A percentile compares a stretch with the other conserved stretches of the same genome.
These are phyloP conservation scores for Sinopyrophorus schimmeli DNA, from an alignment of 2,888 invertebrate species.

Conservation along the genomic window DNA sequence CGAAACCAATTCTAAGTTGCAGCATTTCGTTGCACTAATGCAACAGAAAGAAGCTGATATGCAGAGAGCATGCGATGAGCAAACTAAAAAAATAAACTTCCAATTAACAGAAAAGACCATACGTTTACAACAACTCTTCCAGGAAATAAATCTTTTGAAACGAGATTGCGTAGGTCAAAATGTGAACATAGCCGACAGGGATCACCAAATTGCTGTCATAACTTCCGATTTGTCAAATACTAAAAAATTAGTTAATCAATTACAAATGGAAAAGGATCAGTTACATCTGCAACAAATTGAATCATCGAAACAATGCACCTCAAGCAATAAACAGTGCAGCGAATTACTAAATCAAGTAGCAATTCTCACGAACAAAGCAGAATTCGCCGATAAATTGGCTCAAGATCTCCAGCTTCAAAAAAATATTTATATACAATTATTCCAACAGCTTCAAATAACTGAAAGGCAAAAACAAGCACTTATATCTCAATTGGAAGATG, in stretches of 20 bases:
- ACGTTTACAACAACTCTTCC: slow-evolving; percentile 35
- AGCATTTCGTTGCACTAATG: slow-evolving; percentile 54
- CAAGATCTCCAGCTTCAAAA: slow-evolving; percentile 36
- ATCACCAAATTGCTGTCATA: slow-evolving; percentile 40
- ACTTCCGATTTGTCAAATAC: slow-evolving; percentile 40
- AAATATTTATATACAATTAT: slow-evolving; percentile 33
- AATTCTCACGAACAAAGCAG: slow-evolving; percentile 32
- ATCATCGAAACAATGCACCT: slow-evolving; percentile 11
- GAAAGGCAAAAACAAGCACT: slow-evolving; percentile 50
- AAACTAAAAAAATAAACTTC: slow-evolving; percentile 47
- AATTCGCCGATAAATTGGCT: slow-evolving; percentile 29
- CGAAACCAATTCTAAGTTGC: slow-evolving; percentile 46
- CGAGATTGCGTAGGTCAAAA: slow-evolving; percentile 36
- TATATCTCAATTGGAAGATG: slow-evolving; percentile 45
- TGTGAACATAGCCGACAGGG: slow-evolving; percentile 42
- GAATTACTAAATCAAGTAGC: slow-evolving; percentile 33
- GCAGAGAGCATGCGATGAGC: slow-evolving; percentile 22
- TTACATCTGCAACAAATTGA: slow-evolving; percentile 33
- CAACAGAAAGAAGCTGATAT: slow-evolving; percentile 26
- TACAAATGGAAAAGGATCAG: slow-evolving; percentile 50
- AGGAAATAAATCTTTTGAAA: slow-evolving; percentile 45
- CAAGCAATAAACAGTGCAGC: slow-evolving; percentile 28
- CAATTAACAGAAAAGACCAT: slow-evolving; percentile 44
- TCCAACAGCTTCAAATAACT: slow-evolving; percentile 37
- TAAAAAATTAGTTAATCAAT: slow-evolving; percentile 45